A percentile compares a stretch with the other conserved stretches of the same genome.
These are phyloP conservation scores for Dolichoris vasculosae DNA, from an alignment of 1,140 invertebrate genomes.

Conservation along the genomic window DNA sequence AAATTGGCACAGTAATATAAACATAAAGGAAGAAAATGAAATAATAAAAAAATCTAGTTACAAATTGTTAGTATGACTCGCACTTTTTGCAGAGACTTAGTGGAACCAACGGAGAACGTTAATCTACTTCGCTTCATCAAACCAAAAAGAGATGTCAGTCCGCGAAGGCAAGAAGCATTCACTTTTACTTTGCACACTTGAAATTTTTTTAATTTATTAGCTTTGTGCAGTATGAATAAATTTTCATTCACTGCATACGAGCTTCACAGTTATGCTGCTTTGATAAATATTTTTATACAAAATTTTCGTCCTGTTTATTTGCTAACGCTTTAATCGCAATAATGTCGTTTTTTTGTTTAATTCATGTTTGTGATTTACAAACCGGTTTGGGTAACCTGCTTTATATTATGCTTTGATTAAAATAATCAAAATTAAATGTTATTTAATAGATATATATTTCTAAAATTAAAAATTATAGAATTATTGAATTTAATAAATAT, in stretches of 20 bases:
- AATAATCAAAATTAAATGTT: background rate
- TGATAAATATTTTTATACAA: background rate
- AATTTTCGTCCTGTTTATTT: background rate
- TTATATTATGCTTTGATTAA: too few species aligned
- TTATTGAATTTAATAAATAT: too few species aligned
- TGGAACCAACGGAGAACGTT: slow-evolving; percentile 69
- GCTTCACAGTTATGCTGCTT: background rate
- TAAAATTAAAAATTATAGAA: too few species aligned
- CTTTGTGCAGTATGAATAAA: slow-evolving; percentile 27
- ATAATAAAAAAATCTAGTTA: slow-evolving; percentile 51
- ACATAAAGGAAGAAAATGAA: slow-evolving; percentile 37
- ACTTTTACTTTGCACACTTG: slow-evolving; percentile 60
- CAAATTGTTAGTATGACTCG: slow-evolving; percentile 62
- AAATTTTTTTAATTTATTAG: slow-evolving; percentile 6
- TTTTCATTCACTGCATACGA: slow-evolving; percentile 1
- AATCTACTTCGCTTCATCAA: slow-evolving; percentile 72
- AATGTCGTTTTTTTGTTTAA: slow-evolving; percentile 19
- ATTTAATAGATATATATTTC: too few species aligned
- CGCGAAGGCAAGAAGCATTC: slow-evolving; percentile 70
- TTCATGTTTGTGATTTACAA: background rate
- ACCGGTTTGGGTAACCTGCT: background rate
- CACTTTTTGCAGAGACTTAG: slow-evolving; percentile 71
- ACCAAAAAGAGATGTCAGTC: slow-evolving; percentile 68
- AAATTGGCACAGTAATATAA: background rate
- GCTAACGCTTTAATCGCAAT: background rate